phyloP scores from a whole-genome alignment of 2,113 vertebrate genomes.

The Papio anubis region DNA sequence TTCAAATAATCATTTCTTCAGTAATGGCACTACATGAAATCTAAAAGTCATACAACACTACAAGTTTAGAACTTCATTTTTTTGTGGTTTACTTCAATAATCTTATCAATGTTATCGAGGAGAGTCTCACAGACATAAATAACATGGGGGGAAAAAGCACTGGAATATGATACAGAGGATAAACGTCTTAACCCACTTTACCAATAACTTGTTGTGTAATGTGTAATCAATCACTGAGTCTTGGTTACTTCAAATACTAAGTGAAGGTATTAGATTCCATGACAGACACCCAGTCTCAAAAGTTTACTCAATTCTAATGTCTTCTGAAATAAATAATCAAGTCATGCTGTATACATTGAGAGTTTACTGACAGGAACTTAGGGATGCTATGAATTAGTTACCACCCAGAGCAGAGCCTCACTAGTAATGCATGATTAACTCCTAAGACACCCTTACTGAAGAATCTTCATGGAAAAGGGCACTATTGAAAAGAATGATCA shows the following conservation, averaged over 20 bases:
- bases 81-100: not conserved
- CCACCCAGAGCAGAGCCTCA: not conserved
- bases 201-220: not conserved
- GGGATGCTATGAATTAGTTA: no score
- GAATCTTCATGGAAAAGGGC: not conserved
- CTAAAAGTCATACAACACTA: not conserved
- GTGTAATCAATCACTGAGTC: not conserved
- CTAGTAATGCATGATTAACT: not conserved
- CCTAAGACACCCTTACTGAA: not conserved
- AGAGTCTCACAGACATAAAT: not conserved
- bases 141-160: fast-evolving
- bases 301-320: not conserved
- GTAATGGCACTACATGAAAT: not conserved
- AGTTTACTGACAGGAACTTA: not conserved
- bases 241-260: not conserved
- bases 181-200: not conserved
- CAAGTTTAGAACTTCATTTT: not conserved
- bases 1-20: not conserved
- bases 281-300: not conserved
- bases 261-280: not conserved
- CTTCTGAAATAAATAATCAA: not conserved
- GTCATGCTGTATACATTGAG: not conserved
- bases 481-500: not conserved
- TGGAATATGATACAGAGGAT: not conserved
- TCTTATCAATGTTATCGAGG: not conserved